A percentile compares a stretch with the other conserved stretches of the same genome.
Conservation (phyloP, 1,140 invertebrate genomes). For the Cataglyphis hispanica region DNA sequence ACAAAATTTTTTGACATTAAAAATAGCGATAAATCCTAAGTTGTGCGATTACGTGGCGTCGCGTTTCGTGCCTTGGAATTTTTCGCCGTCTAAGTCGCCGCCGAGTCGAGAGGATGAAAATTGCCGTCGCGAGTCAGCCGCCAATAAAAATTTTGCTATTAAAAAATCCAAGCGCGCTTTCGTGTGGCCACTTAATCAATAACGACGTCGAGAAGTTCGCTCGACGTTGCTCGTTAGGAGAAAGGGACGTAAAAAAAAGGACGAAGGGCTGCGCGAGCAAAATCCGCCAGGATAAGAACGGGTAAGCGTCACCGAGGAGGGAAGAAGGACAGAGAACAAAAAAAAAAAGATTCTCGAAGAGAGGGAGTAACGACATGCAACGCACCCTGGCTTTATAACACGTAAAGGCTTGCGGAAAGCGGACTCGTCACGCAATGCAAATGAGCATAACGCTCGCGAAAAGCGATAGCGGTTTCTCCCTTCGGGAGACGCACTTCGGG, state of each 20-base stretch:
- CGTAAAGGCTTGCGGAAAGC: slow-evolving; percentile 79
- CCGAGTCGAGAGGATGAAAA: slow-evolving; percentile 13
- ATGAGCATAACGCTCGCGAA: slow-evolving; percentile 73
- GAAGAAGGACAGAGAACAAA: not conserved
- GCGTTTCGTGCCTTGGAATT: slow-evolving; percentile 28
- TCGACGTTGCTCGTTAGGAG: slow-evolving; percentile 66
- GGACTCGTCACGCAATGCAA: slow-evolving; percentile 82
- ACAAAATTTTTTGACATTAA: slow-evolving; percentile 51
- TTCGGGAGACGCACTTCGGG: not conserved
- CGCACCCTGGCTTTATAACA: slow-evolving; percentile 72
- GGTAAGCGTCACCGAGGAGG: slow-evolving; percentile 2
- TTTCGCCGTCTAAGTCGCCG: not conserved
- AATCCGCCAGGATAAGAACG: slow-evolving; percentile 15
- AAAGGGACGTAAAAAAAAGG: slow-evolving; percentile 54
- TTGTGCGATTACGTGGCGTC: not conserved
- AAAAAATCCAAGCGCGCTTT: slow-evolving; percentile 64
- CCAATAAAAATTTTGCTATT: slow-evolving; percentile 62
- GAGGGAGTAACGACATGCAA: slow-evolving; percentile 79
- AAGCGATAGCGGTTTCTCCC: slow-evolving; percentile 55
- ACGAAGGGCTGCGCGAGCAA: slow-evolving; percentile 38
- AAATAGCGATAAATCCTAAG: slow-evolving; percentile 3
- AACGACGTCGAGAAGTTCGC: slow-evolving; percentile 69
- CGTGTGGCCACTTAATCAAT: slow-evolving; percentile 76
- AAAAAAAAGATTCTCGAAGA: slow-evolving; percentile 61
- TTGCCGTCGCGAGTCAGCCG: slow-evolving; percentile 32